Evolutionary conservation across 2,797 vertebrate genomes (phyloP).

Genomic region (Phyllotis vaccarum): DNA sequence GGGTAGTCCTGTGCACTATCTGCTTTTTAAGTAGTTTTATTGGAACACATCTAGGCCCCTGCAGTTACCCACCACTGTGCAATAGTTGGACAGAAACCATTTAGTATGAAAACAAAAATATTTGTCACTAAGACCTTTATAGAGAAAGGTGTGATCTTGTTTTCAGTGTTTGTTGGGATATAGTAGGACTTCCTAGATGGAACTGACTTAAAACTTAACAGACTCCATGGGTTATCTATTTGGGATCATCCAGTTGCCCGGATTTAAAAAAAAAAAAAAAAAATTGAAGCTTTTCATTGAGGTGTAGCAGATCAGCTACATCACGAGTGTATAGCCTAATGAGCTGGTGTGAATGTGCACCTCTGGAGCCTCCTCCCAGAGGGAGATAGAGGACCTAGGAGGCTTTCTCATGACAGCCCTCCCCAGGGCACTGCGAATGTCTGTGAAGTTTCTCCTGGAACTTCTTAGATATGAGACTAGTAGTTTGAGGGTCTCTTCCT

Average conservation of each 20-base stretch:
- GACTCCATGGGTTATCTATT: not conserved
- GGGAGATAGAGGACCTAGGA: not conserved
- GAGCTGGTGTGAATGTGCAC: fast-evolving
- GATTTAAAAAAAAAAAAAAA: not conserved
- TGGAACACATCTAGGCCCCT: not conserved
- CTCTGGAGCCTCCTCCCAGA: not conserved
- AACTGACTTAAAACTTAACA: not conserved
- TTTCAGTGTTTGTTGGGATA: fast-evolving
- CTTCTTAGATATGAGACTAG: not conserved
- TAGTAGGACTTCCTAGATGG: no score
- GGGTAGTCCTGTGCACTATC: fast-evolving
- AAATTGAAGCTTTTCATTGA: not conserved
- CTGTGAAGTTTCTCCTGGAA: not conserved
- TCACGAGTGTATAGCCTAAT: fast-evolving
- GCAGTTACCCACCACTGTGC: no score
- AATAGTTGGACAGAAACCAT: not conserved
- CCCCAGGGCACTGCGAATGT: not conserved
- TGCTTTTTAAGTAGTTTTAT: not conserved
- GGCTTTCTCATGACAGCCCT: no score
- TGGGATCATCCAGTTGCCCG: not conserved
- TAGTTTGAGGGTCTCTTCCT: fast-evolving
- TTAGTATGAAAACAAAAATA: not conserved
- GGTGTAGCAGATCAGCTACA: fast-evolving
- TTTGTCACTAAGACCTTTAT: not conserved
- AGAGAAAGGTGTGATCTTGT: no score